phyloP scores from a whole-genome alignment of 2,888 invertebrate species.

The Lasioglossum marginatum region DNA sequence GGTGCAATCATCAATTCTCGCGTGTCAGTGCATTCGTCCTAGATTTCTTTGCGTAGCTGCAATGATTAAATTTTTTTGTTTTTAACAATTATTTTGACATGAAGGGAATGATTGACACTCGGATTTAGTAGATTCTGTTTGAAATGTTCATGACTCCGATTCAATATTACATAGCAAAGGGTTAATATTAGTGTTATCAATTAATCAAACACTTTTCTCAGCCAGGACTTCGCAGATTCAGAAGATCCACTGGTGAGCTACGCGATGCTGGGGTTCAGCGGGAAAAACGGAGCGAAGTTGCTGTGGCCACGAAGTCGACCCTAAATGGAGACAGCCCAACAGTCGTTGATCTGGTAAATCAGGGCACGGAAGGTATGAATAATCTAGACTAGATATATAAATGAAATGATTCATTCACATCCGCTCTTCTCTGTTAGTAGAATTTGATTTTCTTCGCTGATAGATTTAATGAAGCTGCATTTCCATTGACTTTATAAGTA shows the following conservation, averaged over 20 bases:
- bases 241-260: constrained; percentile 44
- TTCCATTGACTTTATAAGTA: neutral
- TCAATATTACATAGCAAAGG: neutral
- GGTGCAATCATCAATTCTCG: too few relatives aligned
- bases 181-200: neutral
- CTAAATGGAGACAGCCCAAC: constrained; percentile 36
- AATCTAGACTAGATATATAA: neutral
- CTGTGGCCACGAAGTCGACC: constrained; percentile 74
- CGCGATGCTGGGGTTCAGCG: constrained; percentile 36
- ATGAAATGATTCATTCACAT: neutral
- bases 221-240: constrained; percentile 55
- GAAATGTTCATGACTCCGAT: neutral
- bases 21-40: neutral
- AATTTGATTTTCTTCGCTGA: neutral
- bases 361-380: constrained; percentile 22
- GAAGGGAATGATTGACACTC: neutral
- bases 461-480: neutral
- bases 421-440: neutral
- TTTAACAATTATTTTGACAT: neutral
- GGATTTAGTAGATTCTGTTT: neutral
- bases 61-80: neutral
- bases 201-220: constrained; percentile 41
- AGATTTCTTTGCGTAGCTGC: neutral
- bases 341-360: constrained; percentile 48
- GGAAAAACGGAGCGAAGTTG: constrained; percentile 24